Evolutionary conservation across 2,797 vertebrate genomes (phyloP).

Genomic region (Lindbergichthys nudifrons): DNA sequence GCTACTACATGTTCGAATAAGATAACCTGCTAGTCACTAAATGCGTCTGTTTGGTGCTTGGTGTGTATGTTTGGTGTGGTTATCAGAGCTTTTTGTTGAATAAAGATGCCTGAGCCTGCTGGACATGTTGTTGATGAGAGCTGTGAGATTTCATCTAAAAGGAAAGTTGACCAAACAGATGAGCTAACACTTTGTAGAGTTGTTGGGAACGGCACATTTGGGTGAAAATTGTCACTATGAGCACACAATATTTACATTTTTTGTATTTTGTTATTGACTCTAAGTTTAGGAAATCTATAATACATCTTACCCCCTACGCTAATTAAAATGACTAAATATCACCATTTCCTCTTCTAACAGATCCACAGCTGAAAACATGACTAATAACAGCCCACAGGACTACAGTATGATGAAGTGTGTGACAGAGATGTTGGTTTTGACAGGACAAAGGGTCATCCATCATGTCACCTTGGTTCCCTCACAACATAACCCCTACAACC

Average conservation of each 20-base stretch:
- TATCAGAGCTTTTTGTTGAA: neutral
- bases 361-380: conserved; percentile 72
- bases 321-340: conserved; percentile 48
- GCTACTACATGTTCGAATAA: neutral
- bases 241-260: neutral
- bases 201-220: neutral
- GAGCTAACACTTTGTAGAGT: neutral
- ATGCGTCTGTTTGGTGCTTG: neutral
- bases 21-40: neutral
- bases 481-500: conserved; percentile 71
- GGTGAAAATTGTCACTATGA: neutral
- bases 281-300: conserved; percentile 14
- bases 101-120: neutral
- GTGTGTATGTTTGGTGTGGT: neutral
- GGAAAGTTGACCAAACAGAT: neutral
- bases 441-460: conserved; percentile 65
- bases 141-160: neutral
- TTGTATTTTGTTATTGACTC: neutral
- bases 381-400: conserved; percentile 52
- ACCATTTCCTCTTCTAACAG: conserved; percentile 28
- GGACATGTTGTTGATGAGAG: neutral
- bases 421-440: conserved; percentile 56
- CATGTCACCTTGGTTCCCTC: conserved; percentile 68
- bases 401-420: conserved; percentile 38
- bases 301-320: conserved; percentile 3